A percentile compares a stretch with the other conserved stretches of the same genome.
Evolutionary conservation across 2,113 vertebrate genomes (phyloP).

Genomic region (Rhombomys opimus): DNA sequence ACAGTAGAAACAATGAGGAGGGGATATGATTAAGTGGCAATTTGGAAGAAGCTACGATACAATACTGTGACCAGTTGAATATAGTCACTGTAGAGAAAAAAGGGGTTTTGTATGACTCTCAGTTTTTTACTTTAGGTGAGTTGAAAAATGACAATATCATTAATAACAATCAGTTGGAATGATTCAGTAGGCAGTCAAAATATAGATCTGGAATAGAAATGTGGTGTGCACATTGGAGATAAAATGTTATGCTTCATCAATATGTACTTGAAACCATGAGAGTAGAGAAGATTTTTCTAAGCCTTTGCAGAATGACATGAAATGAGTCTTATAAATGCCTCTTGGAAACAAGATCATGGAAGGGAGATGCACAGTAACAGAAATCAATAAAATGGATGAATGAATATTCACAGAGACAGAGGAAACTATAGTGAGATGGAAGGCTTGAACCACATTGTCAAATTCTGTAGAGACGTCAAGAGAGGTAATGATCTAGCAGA

Average conservation of each 20-base stretch:
- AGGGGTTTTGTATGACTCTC: constrained; percentile 1
- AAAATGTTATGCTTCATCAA: constrained; percentile 1
- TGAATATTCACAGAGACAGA: constrained; percentile 38
- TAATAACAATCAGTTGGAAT: constrained; percentile 20
- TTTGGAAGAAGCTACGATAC: constrained; percentile 10
- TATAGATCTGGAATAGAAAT: not conserved
- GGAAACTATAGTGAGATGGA: not conserved
- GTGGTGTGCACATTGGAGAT: not conserved
- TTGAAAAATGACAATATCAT: not conserved
- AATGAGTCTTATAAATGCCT: not conserved
- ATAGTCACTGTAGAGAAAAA: not conserved
- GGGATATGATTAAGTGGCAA: constrained; percentile 32
- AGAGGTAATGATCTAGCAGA: not conserved
- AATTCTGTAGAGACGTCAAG: not conserved
- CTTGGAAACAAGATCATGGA: not conserved
- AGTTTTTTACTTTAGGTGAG: constrained; percentile 29
- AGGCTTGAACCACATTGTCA: not conserved
- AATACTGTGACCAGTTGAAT: constrained; percentile 20
- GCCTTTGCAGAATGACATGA: constrained; percentile 13
- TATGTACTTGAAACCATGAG: not conserved
- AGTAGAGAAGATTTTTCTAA: constrained; percentile 8
- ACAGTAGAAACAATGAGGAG: constrained; percentile 21
- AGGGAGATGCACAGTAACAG: not conserved
- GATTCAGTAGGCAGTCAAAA: not conserved
- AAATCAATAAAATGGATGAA: constrained; percentile 27